A percentile compares a stretch with the other conserved stretches of the same genome.
Conservation (phyloP, 2,797 vertebrate species). For the Phrynocephalus vlangalii region DNA sequence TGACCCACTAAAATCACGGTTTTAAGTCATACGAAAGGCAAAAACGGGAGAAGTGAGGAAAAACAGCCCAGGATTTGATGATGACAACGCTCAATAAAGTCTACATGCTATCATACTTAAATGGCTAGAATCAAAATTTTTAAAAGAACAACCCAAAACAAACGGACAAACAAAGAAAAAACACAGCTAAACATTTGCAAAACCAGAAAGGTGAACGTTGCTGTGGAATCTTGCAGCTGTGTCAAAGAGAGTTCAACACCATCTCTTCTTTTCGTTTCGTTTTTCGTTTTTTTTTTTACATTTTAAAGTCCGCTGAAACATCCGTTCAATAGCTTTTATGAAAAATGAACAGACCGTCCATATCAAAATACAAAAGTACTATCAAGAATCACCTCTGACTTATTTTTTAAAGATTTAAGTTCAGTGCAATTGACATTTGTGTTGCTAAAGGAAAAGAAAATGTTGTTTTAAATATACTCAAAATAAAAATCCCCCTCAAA, state of each 20-base stretch:
- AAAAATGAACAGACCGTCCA: slow-evolving; percentile 79
- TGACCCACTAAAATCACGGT: slow-evolving; percentile 22
- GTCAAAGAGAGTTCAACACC: slow-evolving; percentile 70
- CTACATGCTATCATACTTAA: slow-evolving; percentile 64
- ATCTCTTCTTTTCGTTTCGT: slow-evolving; percentile 40
- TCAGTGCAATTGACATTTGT: slow-evolving; percentile 84
- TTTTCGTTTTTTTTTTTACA: slow-evolving; percentile 47
- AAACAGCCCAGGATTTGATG: slow-evolving; percentile 61
- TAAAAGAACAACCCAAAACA: slow-evolving; percentile 53
- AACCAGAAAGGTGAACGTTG: slow-evolving; percentile 65
- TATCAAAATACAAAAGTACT: slow-evolving; percentile 86
- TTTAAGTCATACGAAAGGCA: slow-evolving; percentile 45
- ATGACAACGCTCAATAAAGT: slow-evolving; percentile 62
- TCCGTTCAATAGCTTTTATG: slow-evolving; percentile 73
- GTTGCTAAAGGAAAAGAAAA: slow-evolving; percentile 77
- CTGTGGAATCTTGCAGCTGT: slow-evolving; percentile 75
- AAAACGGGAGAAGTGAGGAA: not conserved
- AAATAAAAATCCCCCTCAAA: slow-evolving; percentile 78
- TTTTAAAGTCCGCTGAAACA: slow-evolving; percentile 69
- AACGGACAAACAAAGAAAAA: slow-evolving; percentile 63
- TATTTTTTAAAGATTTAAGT: slow-evolving; percentile 78
- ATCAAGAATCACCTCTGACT: slow-evolving; percentile 83
- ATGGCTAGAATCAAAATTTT: slow-evolving; percentile 54
- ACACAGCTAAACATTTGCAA: slow-evolving; percentile 73
- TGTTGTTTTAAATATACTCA: slow-evolving; percentile 81